Evolutionary conservation across 2,797 vertebrate genomes (phyloP).

Genomic region (Phrynocephalus vlangalii): DNA sequence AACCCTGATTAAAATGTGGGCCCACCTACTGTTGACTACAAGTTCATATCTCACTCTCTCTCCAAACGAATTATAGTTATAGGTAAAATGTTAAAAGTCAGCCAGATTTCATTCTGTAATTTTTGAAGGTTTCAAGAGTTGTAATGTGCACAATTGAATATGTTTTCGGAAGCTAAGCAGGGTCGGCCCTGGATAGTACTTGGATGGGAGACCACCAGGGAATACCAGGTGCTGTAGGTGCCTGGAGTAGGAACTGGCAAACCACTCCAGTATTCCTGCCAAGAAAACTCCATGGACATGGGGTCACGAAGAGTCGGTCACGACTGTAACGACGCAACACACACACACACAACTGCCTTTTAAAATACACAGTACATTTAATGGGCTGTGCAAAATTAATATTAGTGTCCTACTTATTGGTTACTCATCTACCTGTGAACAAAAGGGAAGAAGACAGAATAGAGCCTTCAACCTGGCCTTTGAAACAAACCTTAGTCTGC

Average conservation of each 20-base stretch:
- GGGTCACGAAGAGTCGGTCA: too few species aligned
- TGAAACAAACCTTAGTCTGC: neutral
- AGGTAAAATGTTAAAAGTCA: neutral
- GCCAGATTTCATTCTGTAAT: neutral
- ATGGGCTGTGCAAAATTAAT: neutral
- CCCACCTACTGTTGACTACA: neutral
- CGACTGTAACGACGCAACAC: too few species aligned
- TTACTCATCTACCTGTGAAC: accelerated
- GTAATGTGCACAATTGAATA: too few species aligned
- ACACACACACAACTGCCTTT: neutral
- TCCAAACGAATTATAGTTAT: too few species aligned
- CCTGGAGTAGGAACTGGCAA: too few species aligned
- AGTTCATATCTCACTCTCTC: neutral
- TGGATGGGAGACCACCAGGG: too few species aligned
- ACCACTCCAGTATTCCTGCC: too few species aligned
- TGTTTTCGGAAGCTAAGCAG: too few species aligned
- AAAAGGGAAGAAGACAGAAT: neutral
- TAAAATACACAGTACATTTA: neutral
- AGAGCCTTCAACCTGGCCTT: neutral
- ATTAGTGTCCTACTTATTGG: neutral
- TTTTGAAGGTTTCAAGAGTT: neutral
- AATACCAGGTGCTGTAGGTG: too few species aligned
- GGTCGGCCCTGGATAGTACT: too few species aligned
- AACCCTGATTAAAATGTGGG: neutral
- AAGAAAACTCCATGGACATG: too few species aligned